Evolutionary conservation across 1,140 invertebrate species (phyloP).

Genomic region (Agrilus planipennis): DNA sequence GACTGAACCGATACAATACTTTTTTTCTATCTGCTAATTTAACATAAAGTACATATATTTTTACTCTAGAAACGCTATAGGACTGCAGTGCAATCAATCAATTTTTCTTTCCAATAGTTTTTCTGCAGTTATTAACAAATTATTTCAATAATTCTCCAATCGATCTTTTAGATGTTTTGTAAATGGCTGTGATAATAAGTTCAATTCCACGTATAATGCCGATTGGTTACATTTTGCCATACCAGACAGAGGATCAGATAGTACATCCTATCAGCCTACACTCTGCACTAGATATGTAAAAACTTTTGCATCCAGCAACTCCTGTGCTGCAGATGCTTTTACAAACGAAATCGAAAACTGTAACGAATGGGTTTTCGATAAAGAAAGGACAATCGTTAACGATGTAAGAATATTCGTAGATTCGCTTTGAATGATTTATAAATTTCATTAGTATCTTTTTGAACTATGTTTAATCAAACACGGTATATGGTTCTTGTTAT

Average conservation of each 20-base stretch:
- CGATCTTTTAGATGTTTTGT: constrained; percentile 40
- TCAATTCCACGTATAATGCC: constrained; percentile 27
- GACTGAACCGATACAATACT: no score
- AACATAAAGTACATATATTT: no score
- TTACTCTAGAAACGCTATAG: no score
- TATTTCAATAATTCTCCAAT: no score
- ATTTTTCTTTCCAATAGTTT: no score
- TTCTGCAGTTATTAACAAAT: no score
- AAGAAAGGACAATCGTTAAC: constrained; percentile 43
- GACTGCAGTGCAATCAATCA: no score
- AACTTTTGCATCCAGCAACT: constrained; percentile 12
- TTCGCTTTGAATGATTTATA: neutral
- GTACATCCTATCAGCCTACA: constrained; percentile 11
- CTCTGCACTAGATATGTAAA: constrained; percentile 23
- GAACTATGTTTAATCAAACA: no score
- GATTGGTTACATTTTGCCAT: constrained; percentile 36
- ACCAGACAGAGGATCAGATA: constrained; percentile 27
- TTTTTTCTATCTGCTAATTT: no score
- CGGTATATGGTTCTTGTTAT: no score
- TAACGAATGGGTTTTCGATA: constrained; percentile 37
- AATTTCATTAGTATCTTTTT: no score
- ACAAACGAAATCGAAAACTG: constrained; percentile 28
- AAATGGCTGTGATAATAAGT: constrained; percentile 37
- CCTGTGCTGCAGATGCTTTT: constrained; percentile 31
- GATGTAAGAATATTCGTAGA: constrained; percentile 31